Evolutionary conservation across 2,888 invertebrate species (phyloP).

Genomic region (Melanostoma mellinum): DNA sequence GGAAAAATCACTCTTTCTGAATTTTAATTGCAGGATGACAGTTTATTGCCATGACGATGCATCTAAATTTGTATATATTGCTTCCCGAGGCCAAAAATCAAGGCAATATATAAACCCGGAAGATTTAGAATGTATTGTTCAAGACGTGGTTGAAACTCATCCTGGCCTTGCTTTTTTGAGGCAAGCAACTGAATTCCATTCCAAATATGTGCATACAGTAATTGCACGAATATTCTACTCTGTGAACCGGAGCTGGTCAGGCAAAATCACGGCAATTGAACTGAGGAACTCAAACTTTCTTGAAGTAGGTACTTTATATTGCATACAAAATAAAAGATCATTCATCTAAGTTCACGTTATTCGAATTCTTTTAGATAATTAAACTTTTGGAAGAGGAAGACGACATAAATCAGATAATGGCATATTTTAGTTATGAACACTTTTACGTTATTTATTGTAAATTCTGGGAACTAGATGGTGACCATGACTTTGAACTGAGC

Average conservation of each 20-base stretch:
- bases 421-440: constrained; percentile 98
- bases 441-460: constrained; percentile 99
- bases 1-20: too few relatives aligned
- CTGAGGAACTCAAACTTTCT: constrained; percentile 95
- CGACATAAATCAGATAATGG: constrained; percentile 97
- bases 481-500: constrained; percentile 98
- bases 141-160: constrained; percentile 99
- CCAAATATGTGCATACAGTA: constrained; percentile 98
- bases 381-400: constrained; percentile 96
- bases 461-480: constrained; percentile 99
- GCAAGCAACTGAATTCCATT: constrained; percentile 99
- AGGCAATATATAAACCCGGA: constrained; percentile 87
- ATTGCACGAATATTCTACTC: constrained; percentile 98
- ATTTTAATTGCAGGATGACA: constrained; percentile 86
- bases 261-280: constrained; percentile 93
- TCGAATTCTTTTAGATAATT: constrained; percentile 84
- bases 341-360: neutral
- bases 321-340: constrained; percentile 2
- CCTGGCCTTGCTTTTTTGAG: constrained; percentile 98
- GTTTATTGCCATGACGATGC: constrained; percentile 93
- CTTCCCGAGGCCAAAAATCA: constrained; percentile 87
- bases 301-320: constrained; percentile 81
- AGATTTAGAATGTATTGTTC: constrained; percentile 96
- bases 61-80: constrained; percentile 93
- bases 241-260: constrained; percentile 98